phyloP scores from a whole-genome alignment of 2,113 vertebrate genomes.

The Amazona vittata region DNA sequence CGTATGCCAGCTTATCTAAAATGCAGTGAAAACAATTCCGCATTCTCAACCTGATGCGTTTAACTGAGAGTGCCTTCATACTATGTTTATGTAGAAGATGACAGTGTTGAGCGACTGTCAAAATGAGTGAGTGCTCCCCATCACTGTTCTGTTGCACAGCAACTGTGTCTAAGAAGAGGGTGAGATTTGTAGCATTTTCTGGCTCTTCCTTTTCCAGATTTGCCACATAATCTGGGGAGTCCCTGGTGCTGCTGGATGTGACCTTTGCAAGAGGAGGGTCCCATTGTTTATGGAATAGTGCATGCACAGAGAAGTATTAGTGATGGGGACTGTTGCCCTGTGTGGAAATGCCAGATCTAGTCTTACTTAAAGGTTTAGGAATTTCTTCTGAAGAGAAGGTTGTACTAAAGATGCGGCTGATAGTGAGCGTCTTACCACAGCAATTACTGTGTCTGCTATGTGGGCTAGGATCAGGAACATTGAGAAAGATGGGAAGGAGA shows the following conservation, averaged over 20 bases:
- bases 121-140: accelerated
- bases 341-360: neutral
- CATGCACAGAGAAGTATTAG: neutral
- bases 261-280: neutral
- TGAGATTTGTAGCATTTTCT: neutral
- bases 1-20: neutral
- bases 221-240: neutral
- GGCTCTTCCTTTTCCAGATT: neutral
- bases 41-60: neutral
- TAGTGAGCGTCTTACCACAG: neutral
- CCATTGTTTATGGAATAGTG: neutral
- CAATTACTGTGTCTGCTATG: neutral
- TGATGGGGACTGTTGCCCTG: neutral
- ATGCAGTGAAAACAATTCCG: neutral
- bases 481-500: neutral
- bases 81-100: neutral
- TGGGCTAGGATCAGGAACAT: no score
- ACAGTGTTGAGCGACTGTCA: neutral
- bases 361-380: neutral
- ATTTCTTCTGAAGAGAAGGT: neutral
- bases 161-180: neutral
- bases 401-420: neutral
- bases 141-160: neutral
- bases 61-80: neutral
- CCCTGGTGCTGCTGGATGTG: neutral